Evolutionary conservation across 2,888 invertebrate species (phyloP), one percentile per base, ranked within the genome.

Genomic region (Trachelus iudaicus): DNA sequence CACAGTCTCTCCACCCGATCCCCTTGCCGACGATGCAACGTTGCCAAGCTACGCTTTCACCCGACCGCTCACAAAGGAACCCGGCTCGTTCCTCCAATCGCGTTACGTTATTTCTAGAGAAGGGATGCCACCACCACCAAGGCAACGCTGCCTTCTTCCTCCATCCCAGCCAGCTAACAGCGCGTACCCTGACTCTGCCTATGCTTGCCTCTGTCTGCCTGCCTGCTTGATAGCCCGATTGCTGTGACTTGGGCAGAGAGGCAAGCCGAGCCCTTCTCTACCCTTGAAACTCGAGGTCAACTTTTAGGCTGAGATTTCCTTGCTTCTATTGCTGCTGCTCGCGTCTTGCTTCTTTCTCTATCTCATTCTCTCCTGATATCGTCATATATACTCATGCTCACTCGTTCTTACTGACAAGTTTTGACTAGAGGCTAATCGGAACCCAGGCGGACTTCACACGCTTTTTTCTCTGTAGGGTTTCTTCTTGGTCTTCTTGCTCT

Each of bases 201-300:
- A 56, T 34, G 69, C 35, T 76, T 73, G 75, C 78, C 69, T 71
- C 74, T 77, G 73, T 73, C 56, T 78, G 37, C 78, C 40, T 79
- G 77, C 75, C 77, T 73, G 74, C 75, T 34, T 73, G 71, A 75
- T 56, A 56, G 79, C 75, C 77, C 80, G 77, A 77, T 77, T 76
- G 79, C 80, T 79, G 77, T 85, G 86, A 86, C 82, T 83, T 79
- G 81, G 84, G 79, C 23, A 23, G 83, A 83, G 85, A 85, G 86
- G 84, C 84, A 81, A 83, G 84, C 86, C 87, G 84, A 88, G 89
- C 89, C 90, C 91, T 90, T 90, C 90, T 90, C 90, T 91, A 92
- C 91, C 91, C 92, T 92, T 91, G 91, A 92, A 92, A 92, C 90
- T 92, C 92, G 92, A 92, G 92, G 92, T 92, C 92, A 92, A 90